A percentile compares a stretch with the other conserved stretches of the same genome.
phyloP scores from a whole-genome alignment of 2,888 invertebrate species.

The Pasiphila rectangulata region DNA sequence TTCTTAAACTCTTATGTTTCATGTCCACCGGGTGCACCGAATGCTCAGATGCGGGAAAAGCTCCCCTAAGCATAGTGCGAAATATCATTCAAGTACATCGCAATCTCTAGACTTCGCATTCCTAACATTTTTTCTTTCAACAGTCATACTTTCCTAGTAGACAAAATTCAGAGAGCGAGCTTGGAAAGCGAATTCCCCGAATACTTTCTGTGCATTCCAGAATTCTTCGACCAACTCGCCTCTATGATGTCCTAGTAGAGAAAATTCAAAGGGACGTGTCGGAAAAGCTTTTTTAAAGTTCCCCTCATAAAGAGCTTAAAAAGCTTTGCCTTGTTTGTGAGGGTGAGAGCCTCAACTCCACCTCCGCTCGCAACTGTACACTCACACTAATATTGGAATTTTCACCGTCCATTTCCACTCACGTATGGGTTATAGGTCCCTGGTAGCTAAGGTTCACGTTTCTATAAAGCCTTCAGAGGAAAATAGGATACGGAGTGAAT shows the following conservation, averaged over 20 bases:
- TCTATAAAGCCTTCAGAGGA: slow-evolving; percentile 50
- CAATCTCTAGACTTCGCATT: slow-evolving; percentile 12
- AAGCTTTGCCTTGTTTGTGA: slow-evolving; percentile 44
- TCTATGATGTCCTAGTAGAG: slow-evolving; percentile 59
- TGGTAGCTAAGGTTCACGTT: slow-evolving; percentile 54
- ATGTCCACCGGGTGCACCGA: slow-evolving; percentile 68
- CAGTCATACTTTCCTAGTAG: slow-evolving; percentile 10
- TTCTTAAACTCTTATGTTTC: slow-evolving; percentile 36
- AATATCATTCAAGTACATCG: slow-evolving; percentile 31
- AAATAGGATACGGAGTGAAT: slow-evolving; percentile 11
- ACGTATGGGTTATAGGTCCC: slow-evolving; percentile 40
- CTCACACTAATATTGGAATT: slow-evolving; percentile 26
- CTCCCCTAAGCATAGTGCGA: slow-evolving; percentile 62
- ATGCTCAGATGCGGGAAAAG: slow-evolving; percentile 79
- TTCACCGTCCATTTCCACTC: slow-evolving; percentile 31
- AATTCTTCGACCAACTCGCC: slow-evolving; percentile 52
- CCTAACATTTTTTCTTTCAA: slow-evolving; percentile 1
- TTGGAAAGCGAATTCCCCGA: slow-evolving; percentile 28
- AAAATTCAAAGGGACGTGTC: slow-evolving; percentile 76
- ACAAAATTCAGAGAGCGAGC: slow-evolving; percentile 21
- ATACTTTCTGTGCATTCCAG: slow-evolving; percentile 50
- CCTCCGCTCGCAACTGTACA: slow-evolving; percentile 35
- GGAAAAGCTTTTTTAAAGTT: slow-evolving; percentile 73
- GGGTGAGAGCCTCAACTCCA: slow-evolving; percentile 37
- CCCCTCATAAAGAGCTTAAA: slow-evolving; percentile 55